These are phyloP conservation scores for Stomatorhinus walkeri DNA, from an alignment of 2,797 vertebrate genomes.

Conservation along the genomic window DNA sequence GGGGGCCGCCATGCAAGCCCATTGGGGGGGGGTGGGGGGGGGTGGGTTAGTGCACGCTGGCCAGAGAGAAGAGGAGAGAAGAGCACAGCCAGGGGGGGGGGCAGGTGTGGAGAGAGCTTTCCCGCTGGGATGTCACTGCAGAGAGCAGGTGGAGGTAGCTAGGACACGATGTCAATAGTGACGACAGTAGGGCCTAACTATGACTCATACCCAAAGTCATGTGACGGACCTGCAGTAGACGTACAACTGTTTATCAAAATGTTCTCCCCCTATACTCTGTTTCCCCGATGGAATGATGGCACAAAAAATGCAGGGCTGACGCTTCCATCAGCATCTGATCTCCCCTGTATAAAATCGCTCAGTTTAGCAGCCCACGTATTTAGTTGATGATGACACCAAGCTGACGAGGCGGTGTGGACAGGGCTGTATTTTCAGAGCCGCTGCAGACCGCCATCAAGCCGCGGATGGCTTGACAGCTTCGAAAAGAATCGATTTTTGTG, in stretches of 20 bases:
- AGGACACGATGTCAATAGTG: constrained; percentile 1
- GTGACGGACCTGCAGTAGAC: background rate
- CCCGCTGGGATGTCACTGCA: background rate
- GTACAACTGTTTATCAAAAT: background rate
- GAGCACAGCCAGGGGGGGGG: constrained; percentile 46
- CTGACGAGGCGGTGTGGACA: background rate
- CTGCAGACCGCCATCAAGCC: background rate
- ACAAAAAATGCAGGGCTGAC: background rate
- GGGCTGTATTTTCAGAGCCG: background rate
- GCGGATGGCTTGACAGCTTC: constrained; percentile 9
- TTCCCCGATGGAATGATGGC: background rate
- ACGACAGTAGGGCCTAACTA: background rate
- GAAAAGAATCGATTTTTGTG: constrained; percentile 49
- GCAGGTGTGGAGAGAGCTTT: background rate
- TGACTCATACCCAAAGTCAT: background rate
- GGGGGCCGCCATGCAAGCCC: constrained; percentile 44
- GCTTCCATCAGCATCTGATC: background rate
- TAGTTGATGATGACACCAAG: background rate
- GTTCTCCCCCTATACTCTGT: background rate
- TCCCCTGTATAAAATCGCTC: background rate
- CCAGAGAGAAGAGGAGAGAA: constrained; percentile 35
- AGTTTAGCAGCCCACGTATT: background rate
- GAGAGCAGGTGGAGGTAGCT: background rate
- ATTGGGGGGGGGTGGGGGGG: constrained; percentile 35
- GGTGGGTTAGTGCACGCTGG: background rate